Evolutionary conservation across 92 coral and sea anemone genomes (phyloP).

Genomic region (Umimayanthus chanpuru): DNA sequence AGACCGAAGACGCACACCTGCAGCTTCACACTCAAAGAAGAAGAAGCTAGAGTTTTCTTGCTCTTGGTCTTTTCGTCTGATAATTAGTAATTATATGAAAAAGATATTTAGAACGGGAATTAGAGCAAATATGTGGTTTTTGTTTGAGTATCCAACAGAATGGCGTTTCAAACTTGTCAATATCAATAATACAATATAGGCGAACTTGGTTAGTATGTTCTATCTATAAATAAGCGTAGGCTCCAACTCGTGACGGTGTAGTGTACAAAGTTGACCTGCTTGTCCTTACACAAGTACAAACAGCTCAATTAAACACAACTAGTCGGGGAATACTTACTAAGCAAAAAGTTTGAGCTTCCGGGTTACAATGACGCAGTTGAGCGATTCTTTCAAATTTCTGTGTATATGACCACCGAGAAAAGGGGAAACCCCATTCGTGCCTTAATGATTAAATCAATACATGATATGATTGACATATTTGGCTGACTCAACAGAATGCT

Average conservation of each 20-base stretch:
- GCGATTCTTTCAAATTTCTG: too few relatives aligned
- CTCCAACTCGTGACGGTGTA: neutral
- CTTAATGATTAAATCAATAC: too few relatives aligned
- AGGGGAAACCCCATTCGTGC: too few relatives aligned
- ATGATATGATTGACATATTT: too few relatives aligned
- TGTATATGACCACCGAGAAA: too few relatives aligned
- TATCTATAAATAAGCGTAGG: too few relatives aligned
- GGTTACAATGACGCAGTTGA: neutral
- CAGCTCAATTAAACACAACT: neutral
- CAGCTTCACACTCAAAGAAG: too few relatives aligned
- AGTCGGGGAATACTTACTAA: slow-evolving; percentile 6
- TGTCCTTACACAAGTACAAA: neutral
- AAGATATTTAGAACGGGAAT: neutral
- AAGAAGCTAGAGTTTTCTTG: too few relatives aligned
- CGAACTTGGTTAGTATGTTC: too few relatives aligned
- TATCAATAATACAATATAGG: neutral
- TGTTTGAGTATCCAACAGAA: neutral
- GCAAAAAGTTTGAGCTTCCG: neutral
- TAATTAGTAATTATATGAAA: neutral
- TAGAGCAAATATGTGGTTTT: neutral
- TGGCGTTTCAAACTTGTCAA: neutral
- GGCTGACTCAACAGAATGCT: too few relatives aligned
- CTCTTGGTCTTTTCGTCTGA: too few relatives aligned
- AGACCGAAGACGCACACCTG: too few relatives aligned
- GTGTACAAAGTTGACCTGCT: neutral